Base-by-base conservation (phyloP, 2,888 invertebrate species). In the Heliconius ethilla region DNA sequence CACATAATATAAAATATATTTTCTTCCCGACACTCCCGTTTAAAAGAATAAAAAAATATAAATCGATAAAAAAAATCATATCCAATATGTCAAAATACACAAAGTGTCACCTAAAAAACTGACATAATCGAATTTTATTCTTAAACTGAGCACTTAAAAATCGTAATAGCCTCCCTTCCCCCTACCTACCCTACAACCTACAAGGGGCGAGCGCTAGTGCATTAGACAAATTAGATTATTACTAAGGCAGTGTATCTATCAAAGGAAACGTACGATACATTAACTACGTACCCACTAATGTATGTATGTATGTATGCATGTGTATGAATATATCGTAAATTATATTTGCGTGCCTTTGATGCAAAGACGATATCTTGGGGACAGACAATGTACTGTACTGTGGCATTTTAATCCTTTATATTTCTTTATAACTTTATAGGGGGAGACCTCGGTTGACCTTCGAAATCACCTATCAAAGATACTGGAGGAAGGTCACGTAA, bases 211-310 rank as follows among this genome's bases (percentile, higher is more conserved):
- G 82, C 79, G 83, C 81, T 83, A 85, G 86, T 85, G 88, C 89
- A 89, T 89, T 89, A 89, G 82, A 85, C 85, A 88, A 88, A 90
- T 90, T 88, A 86, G 84, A 89, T 90, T 88, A 89, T 84, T 81
- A 81, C 81, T 75, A 79, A 77, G 79, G 73, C 70, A 45, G 69
- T 76, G 77, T 73, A 77, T 72, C 55, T 72, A 55, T 72, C 70
- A 72, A 72, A 72, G 70, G 70, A 72, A 72, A 55, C 55, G 55
- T 33, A 22, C 70, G 33, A 72, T 72, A 72, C 70, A 72, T 72
- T 77, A 79, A 79, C 73, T 29, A 70, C 67, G n/a, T 65, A 45
- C 5, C 22, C 37, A 45, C 63, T 15, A 3, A 63, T 74, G 62
- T 40, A 63, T 65, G 63, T 63, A 45, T 55, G 25, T 66, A 18